Conservation (phyloP, 2,113 vertebrate species). For the Quiscalus mexicanus region DNA sequence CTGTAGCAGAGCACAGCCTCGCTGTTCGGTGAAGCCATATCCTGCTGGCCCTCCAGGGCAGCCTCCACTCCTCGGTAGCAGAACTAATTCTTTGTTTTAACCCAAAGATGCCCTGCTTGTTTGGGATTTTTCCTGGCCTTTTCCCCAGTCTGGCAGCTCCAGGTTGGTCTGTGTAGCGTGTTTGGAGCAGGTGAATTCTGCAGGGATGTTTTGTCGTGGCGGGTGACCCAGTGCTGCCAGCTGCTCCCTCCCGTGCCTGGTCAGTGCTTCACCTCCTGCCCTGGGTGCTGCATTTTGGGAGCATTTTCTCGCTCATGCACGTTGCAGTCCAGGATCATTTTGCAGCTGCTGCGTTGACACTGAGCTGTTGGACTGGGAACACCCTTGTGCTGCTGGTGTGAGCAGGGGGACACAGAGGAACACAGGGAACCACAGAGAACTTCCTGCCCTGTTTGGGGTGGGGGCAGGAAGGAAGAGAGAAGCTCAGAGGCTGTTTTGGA, state of each 20-base stretch:
- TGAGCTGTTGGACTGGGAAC: not conserved
- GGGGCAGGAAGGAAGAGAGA: not conserved
- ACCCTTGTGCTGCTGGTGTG: not conserved
- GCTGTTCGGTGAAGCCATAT: constrained; percentile 68
- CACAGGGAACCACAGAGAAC: not conserved
- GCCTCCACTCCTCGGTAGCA: constrained; percentile 25
- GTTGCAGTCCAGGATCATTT: not conserved
- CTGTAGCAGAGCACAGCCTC: constrained; percentile 49
- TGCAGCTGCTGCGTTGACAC: not conserved
- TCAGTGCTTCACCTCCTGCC: not conserved
- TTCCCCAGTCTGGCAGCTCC: not conserved
- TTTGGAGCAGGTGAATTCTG: not conserved
- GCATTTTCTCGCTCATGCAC: not conserved
- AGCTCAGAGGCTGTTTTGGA: not conserved
- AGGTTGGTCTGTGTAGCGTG: not conserved
- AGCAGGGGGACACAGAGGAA: not conserved
- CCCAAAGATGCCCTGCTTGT: constrained; percentile 11
- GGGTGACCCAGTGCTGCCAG: not conserved
- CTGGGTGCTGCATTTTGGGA: not conserved
- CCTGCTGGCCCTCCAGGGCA: constrained; percentile 57
- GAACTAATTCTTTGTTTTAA: constrained; percentile 1
- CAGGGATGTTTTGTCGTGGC: not conserved
- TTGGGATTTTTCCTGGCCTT: not conserved
- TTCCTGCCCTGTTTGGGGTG: not conserved
- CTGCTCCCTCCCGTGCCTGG: fast-evolving